Evolutionary conservation across 2,888 invertebrate genomes (phyloP), one percentile per base, ranked within the genome.

Genomic region (Xanthia icteritia): DNA sequence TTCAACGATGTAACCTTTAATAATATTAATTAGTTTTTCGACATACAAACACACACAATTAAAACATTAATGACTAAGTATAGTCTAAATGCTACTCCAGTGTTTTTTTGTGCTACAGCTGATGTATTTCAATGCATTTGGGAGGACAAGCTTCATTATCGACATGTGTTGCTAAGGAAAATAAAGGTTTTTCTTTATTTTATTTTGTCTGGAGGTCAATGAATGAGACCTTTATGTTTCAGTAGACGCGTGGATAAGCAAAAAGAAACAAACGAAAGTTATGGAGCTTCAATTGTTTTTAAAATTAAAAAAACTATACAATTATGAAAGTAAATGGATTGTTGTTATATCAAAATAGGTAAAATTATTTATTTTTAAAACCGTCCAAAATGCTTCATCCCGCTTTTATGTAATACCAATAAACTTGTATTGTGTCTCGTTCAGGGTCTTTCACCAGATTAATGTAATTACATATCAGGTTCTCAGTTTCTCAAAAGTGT

Each of bases 131-230:
- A 78, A 61, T 60, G 63, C 39, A 64, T 83, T 68, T 56, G 42
- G 23, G 56, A 56, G 27, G 23, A 64, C 58, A 27, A 39, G 27
- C 17, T 0, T 60, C 60, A 69, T 77, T 81, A 81, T 60, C 80
- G 56, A 71, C 61, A 83, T 31, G 6, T 81, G 70, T 58, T 51
- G 58, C 23, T 51, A 58, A 79, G 48, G 63, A 83, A 45, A 68
- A 0, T 60, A 13, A 58, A 45, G 15, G 56, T 15, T 69, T 65
- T 36, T 68, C 27, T 77, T 60, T 27, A 48, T 72, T 82, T 58
- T 56, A 56, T 64, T 61, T 54, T 20, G 81, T 81, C 72, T 81
- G 45, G 67, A 78, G 83, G 81, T 71, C 79, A 83, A 36, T 17
- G 45, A 83, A 76, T 65, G 60, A 31, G n/a, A 11, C 20, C 13